A percentile compares a stretch with the other conserved stretches of the same genome.
Conservation (phyloP, 1,140 invertebrate species). For the Arctopsyche grandis region DNA sequence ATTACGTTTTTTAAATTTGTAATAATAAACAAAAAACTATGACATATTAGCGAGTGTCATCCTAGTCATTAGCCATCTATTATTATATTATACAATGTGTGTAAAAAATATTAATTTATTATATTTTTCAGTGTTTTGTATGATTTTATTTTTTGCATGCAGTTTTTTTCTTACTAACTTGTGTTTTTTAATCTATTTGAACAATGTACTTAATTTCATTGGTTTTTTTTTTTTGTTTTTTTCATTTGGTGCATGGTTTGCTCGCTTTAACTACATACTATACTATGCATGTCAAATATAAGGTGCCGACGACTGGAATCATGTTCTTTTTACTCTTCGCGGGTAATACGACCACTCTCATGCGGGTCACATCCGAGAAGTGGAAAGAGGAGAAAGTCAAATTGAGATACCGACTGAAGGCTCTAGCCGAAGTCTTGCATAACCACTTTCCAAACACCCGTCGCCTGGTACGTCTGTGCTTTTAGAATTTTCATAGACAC, state of each 20-base stretch:
- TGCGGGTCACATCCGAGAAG: constrained; percentile 89
- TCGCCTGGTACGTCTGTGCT: constrained; percentile 43
- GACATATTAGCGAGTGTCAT: not conserved
- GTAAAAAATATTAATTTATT: not conserved
- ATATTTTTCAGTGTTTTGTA: not conserved
- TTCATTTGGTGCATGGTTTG: constrained; percentile 31
- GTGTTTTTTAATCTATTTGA: not conserved
- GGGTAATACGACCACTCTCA: constrained; percentile 86
- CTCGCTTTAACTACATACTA: no score
- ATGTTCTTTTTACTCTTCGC: constrained; percentile 89
- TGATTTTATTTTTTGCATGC: constrained; percentile 32
- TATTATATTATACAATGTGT: constrained; percentile 10
- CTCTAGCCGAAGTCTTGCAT: constrained; percentile 62
- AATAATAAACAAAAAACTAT: no score
- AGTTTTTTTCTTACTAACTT: not conserved
- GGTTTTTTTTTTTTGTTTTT: constrained; percentile 11
- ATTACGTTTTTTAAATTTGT: no score
- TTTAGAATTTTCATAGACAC: not conserved
- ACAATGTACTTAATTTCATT: not conserved
- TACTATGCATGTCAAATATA: constrained; percentile 51
- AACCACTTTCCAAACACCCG: constrained; percentile 42
- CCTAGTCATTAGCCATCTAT: not conserved
- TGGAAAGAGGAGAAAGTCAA: constrained; percentile 72
- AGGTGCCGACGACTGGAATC: constrained; percentile 75
- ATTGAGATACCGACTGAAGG: constrained; percentile 63